Conservation (phyloP, 2,888 invertebrate genomes). For the Micoletzkya japonica region DNA sequence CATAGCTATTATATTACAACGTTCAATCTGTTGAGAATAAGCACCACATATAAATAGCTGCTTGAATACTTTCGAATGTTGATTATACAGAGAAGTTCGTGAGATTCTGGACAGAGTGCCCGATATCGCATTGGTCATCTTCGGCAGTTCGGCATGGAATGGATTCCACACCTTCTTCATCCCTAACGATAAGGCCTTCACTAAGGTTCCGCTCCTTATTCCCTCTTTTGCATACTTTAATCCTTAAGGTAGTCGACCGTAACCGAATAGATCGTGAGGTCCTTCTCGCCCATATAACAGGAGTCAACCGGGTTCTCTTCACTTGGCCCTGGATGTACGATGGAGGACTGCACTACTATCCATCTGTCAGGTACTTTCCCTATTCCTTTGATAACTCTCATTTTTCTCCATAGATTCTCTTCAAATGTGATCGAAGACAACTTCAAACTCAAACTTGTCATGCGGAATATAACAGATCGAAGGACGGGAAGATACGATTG, state of each 20-base stretch:
- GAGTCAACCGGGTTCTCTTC: constrained; percentile 62
- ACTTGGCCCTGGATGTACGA: constrained; percentile 64
- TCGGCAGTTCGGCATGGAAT: constrained; percentile 58
- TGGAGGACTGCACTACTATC: constrained; percentile 62
- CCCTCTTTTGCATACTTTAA: not conserved
- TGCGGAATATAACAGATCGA: constrained; percentile 63
- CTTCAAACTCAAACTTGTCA: constrained; percentile 60
- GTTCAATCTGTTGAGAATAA: too few relatives aligned
- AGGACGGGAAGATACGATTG: constrained; percentile 61
- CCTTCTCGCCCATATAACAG: constrained; percentile 62
- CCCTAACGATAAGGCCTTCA: constrained; percentile 63
- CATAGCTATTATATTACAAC: too few relatives aligned
- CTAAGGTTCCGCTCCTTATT: constrained; percentile 45
- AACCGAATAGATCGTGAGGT: constrained; percentile 62
- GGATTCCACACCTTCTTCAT: constrained; percentile 64
- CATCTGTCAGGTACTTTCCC: constrained; percentile 45
- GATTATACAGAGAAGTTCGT: constrained; percentile 61
- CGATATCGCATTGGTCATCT: constrained; percentile 62
- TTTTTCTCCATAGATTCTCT: constrained; percentile 47
- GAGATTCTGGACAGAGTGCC: constrained; percentile 61
- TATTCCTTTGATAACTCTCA: not conserved
- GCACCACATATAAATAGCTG: too few relatives aligned
- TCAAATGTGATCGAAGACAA: constrained; percentile 64
- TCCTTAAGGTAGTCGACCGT: constrained; percentile 55
- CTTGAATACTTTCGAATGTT: too few relatives aligned